These are phyloP conservation scores for Halcyon smyrnensis DNA, from an alignment of 2,797 vertebrate genomes.

Conservation along the genomic window DNA sequence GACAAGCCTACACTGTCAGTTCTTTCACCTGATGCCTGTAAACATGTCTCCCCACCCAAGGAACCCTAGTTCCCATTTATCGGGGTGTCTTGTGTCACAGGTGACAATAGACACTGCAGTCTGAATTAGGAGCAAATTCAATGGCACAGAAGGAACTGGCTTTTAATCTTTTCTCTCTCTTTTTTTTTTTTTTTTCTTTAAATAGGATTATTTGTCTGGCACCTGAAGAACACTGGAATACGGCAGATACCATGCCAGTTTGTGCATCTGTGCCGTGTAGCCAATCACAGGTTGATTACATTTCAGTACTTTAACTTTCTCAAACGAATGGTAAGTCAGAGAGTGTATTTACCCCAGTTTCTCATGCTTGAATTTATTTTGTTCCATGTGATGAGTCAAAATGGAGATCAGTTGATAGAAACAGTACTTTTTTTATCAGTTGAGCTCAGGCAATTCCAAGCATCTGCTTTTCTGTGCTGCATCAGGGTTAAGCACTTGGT, in stretches of 20 bases:
- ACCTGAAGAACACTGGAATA: slow-evolving; percentile 69
- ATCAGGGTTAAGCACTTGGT: background rate
- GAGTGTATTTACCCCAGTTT: background rate
- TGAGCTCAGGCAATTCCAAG: background rate
- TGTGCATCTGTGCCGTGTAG: slow-evolving; percentile 75
- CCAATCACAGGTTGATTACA: slow-evolving; percentile 78
- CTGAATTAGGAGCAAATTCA: background rate
- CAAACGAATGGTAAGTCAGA: slow-evolving; percentile 86
- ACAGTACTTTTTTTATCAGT: background rate
- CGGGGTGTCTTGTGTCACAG: background rate
- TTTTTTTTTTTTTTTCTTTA: background rate
- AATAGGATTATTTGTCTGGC: slow-evolving; percentile 80
- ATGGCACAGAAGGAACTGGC: background rate
- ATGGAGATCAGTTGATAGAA: background rate
- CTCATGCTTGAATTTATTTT: background rate
- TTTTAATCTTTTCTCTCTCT: background rate
- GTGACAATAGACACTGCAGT: fast-evolving
- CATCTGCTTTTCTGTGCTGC: fast-evolving
- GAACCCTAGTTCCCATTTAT: background rate
- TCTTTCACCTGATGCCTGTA: background rate
- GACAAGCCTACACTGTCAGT: fast-evolving
- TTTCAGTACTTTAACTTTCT: slow-evolving; percentile 89
- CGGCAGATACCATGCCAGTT: slow-evolving; percentile 58
- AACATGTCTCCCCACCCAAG: fast-evolving
- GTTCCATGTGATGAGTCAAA: background rate